phyloP scores from a whole-genome alignment of 2,797 vertebrate genomes.

The Tympanoctomys barrerae region DNA sequence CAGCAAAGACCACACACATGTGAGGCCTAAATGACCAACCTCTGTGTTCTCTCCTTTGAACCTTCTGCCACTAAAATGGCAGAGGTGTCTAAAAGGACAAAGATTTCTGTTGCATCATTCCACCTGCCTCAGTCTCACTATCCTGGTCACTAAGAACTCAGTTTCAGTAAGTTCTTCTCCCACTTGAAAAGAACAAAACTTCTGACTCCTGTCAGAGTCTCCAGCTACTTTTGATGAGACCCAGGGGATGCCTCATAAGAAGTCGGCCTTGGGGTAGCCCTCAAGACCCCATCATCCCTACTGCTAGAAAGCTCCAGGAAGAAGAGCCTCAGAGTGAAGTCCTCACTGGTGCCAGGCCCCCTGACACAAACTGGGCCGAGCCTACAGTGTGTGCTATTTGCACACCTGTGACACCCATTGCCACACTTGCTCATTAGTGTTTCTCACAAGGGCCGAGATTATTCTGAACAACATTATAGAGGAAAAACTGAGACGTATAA shows the following conservation, averaged over 20 bases:
- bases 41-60: neutral
- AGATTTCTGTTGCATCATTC: neutral
- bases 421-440: neutral
- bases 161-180: neutral
- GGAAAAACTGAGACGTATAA: slow-evolving; percentile 47
- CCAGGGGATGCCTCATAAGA: neutral
- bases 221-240: neutral
- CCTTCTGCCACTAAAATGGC: neutral
- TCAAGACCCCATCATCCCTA: neutral
- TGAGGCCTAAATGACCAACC: neutral
- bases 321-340: neutral
- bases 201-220: neutral
- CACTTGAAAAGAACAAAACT: neutral
- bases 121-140: neutral
- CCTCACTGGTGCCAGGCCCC: no score
- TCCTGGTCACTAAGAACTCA: neutral
- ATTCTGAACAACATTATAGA: neutral
- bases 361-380: neutral
- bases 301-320: neutral
- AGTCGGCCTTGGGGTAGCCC: neutral
- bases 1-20: neutral
- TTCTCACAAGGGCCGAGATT: neutral
- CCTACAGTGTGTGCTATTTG: neutral
- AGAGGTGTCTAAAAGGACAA: neutral
- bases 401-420: neutral